Percentiles rank a stretch among this genome's conserved stretches.
phyloP scores from a whole-genome alignment of 1,140 invertebrate genomes.

The Octopus sinensis region DNA sequence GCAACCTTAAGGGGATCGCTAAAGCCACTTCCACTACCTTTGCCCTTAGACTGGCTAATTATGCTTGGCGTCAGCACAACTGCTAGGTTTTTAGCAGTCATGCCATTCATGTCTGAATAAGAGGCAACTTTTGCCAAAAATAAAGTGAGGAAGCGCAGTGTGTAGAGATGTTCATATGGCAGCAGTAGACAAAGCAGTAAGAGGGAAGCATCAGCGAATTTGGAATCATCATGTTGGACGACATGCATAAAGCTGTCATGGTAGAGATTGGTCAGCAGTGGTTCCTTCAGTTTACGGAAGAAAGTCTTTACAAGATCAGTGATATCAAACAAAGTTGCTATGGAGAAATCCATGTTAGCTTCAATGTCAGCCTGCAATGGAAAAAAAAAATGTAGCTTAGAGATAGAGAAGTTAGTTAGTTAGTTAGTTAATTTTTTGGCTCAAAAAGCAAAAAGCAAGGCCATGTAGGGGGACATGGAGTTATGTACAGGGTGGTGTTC shows the following conservation, averaged over 20 bases:
- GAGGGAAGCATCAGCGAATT: slow-evolving; percentile 60
- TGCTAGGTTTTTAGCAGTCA: slow-evolving; percentile 76
- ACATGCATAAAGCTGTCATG: slow-evolving; percentile 75
- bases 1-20: slow-evolving; percentile 45
- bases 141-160: slow-evolving; percentile 68
- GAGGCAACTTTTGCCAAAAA: slow-evolving; percentile 66
- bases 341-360: slow-evolving; percentile 41
- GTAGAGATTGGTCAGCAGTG: slow-evolving; percentile 69
- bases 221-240: slow-evolving; percentile 49
- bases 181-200: slow-evolving; percentile 67
- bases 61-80: slow-evolving; percentile 79
- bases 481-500: too few relatives aligned
- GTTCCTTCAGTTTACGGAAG: slow-evolving; percentile 76
- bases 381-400: slow-evolving; percentile 19
- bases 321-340: slow-evolving; percentile 71
- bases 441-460: too few relatives aligned
- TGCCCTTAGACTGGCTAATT: slow-evolving; percentile 60
- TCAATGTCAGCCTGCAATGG: slow-evolving; percentile 52
- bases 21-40: slow-evolving; percentile 48
- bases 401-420: not conserved
- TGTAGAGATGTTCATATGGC: slow-evolving; percentile 66
- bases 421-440: not conserved
- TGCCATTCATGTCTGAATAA: slow-evolving; percentile 72
- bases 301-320: slow-evolving; percentile 80
- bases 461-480: too few relatives aligned